Evolutionary conservation across 2,888 invertebrate genomes (phyloP), one percentile per base, ranked within the genome.

Genomic region (Nomada fucata): DNA sequence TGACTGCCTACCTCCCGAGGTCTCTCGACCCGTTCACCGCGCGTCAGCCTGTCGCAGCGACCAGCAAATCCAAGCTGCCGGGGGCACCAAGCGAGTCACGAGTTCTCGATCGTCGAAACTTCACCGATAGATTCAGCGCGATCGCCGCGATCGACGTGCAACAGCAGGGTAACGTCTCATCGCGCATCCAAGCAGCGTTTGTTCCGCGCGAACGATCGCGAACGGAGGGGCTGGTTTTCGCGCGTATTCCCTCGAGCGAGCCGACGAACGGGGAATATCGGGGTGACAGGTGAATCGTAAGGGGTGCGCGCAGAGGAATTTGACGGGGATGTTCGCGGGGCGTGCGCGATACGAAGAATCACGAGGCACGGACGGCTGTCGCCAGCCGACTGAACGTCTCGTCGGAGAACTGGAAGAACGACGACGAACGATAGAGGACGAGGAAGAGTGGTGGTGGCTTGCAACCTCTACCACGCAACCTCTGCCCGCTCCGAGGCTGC

Each of bases 331-430:
- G 55, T n/a, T 13, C 3, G n/a, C 57, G 52, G 23, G 20, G 44
- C 61, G 67, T 52, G 82, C 82, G 77, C 68, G 68, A 67, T 72
- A 70, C 77, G 76, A 82, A 65, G 61, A 23, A 78, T 73, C 83
- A 80, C 89, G 79, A 86, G 82, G 85, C 89, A 86, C 91, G 88
- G 82, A 90, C 92, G 93, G 91, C 91, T 92, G 92, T 91, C 92
- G 91, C 91, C 90, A 89, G 91, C 92, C 92, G 92, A 93, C 93
- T 93, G 92, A 92, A 85, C 86, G 89, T 89, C 87, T 89, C 88
- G 84, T 76, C 76, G 82, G 71, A 80, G 87, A 82, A 88, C 79
- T 85, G 86, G 83, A 89, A 89, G 88, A 86, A 90, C 86, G 85
- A 87, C 79, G 87, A 83, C 36, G 64, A 76, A 63, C 75, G 83